Evolutionary conservation across 2,888 invertebrate species (phyloP).

Genomic region (Epirrita christyi): DNA sequence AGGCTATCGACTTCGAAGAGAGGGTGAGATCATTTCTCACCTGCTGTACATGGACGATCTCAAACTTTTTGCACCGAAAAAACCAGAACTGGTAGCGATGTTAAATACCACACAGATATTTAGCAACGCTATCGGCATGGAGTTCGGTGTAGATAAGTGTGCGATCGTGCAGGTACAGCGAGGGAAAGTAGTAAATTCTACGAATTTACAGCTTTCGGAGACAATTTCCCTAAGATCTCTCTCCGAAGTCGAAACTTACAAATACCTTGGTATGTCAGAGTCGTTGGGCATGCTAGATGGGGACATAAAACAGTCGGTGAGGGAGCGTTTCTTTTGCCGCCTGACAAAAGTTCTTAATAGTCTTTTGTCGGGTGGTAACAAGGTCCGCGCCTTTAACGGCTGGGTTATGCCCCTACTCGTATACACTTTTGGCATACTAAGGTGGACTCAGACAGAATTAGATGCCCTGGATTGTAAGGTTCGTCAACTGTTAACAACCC

Average conservation of each 20-base stretch:
- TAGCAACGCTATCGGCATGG: neutral
- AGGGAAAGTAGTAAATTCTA: neutral
- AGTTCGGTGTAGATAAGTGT: neutral
- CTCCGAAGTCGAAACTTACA: no score
- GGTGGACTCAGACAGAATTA: no score
- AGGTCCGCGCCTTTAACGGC: no score
- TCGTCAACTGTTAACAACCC: no score
- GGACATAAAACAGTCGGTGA: neutral
- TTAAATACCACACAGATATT: neutral
- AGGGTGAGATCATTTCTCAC: neutral
- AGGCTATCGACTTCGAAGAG: neutral
- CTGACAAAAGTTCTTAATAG: neutral
- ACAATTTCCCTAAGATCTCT: no score
- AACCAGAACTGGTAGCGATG: neutral
- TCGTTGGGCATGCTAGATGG: neutral
- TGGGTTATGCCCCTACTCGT: slow-evolving; percentile 1
- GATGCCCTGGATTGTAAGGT: no score
- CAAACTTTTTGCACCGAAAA: slow-evolving; percentile 1
- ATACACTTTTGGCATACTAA: slow-evolving; percentile 18
- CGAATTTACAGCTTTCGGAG: no score
- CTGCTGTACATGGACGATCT: neutral
- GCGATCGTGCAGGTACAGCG: neutral
- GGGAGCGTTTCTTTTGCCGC: neutral
- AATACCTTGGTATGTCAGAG: neutral
- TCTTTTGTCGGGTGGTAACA: no score